Evolutionary conservation across 2,797 vertebrate genomes (phyloP).

Genomic region (Tarsius wallacei): DNA sequence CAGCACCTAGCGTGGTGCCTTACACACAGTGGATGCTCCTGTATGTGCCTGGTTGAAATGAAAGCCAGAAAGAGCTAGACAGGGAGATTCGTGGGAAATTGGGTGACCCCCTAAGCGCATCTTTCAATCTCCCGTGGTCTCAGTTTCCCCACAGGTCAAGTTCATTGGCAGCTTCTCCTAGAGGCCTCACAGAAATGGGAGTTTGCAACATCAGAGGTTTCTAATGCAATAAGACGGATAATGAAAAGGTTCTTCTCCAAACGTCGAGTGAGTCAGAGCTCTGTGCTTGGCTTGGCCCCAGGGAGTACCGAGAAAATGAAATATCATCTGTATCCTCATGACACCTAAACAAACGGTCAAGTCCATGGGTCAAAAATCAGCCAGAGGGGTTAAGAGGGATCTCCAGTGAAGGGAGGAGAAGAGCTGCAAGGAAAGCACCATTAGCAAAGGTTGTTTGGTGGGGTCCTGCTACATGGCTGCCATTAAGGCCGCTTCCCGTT

Average conservation of each 20-base stretch:
- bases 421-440: background rate
- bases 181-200: constrained; percentile 34
- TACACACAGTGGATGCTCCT: background rate
- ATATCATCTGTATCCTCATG: constrained; percentile 74
- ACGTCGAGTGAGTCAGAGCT: constrained; percentile 83
- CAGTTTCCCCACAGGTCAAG: constrained; percentile 42
- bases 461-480: background rate
- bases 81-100: background rate
- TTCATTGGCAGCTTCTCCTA: constrained; percentile 41
- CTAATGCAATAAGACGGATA: constrained; percentile 81
- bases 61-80: background rate
- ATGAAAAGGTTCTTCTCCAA: constrained; percentile 83
- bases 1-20: background rate
- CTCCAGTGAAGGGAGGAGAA: background rate
- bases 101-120: background rate
- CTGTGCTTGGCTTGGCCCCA: constrained; percentile 82
- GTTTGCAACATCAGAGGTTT: constrained; percentile 69
- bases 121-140: background rate
- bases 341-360: constrained; percentile 83
- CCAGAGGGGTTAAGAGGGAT: constrained; percentile 46
- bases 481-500: background rate
- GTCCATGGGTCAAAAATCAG: constrained; percentile 78
- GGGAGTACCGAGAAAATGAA: constrained; percentile 85
- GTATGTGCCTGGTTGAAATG: background rate
- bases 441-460: background rate